Percentiles rank a stretch among this genome's conserved stretches.
phyloP scores from a whole-genome alignment of 2,113 vertebrate species.

The Toxotes jaculatrix region DNA sequence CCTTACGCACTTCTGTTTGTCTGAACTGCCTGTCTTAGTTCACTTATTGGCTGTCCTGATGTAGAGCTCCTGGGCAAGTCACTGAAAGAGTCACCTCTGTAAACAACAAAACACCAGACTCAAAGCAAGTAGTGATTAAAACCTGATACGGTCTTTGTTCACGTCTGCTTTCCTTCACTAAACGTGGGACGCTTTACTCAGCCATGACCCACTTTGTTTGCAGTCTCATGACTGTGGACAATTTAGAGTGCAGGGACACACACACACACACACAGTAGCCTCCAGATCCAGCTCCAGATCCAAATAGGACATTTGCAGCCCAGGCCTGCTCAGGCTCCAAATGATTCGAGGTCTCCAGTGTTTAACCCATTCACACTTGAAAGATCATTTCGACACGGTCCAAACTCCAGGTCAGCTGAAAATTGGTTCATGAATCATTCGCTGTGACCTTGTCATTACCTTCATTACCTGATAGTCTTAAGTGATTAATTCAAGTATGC shows the following conservation, averaged over 20 bases:
- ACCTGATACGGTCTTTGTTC: background rate
- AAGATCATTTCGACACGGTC: slow-evolving; percentile 4
- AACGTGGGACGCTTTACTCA: background rate
- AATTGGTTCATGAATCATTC: slow-evolving; percentile 21
- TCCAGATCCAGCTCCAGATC: slow-evolving; percentile 8
- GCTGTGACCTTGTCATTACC: background rate
- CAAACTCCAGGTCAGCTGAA: background rate
- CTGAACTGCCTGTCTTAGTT: no score
- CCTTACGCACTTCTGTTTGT: no score
- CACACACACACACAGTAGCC: background rate
- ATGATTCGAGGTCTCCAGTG: background rate
- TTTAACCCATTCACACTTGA: slow-evolving; percentile 8
- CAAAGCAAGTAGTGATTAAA: background rate
- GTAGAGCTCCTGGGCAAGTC: no score
- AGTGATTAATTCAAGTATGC: slow-evolving; percentile 30
- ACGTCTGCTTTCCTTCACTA: background rate
- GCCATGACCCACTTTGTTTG: background rate
- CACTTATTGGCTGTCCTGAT: no score
- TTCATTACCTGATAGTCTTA: slow-evolving; percentile 24
- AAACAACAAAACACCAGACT: no score
- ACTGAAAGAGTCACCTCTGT: no score
- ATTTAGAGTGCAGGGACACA: background rate
- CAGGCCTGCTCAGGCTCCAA: background rate
- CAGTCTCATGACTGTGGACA: background rate
- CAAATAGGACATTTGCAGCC: background rate